Base-by-base conservation (phyloP, 2,113 vertebrate species). In the Psittacula cyanocephala region DNA sequence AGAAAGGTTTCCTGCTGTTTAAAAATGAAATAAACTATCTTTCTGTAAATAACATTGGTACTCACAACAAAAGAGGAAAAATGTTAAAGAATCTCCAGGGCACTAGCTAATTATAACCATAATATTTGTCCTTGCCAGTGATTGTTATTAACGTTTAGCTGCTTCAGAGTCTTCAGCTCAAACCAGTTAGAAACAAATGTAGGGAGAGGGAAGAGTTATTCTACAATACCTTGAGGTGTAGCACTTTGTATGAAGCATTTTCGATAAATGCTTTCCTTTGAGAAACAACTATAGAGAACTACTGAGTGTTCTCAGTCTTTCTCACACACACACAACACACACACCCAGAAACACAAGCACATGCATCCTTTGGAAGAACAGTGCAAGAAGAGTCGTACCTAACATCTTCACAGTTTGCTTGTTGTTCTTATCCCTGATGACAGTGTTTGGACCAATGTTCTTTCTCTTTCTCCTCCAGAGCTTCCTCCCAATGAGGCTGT, bases 351-450 rank as follows among this genome's bases (percentile, higher is more conserved):
- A 39, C 31, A 57, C 18, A 13, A 19, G 9, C 90, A 86, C 77
- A 81, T 37, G 7, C 72, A 71, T 37, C 81, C 68, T 41, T 31
- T 6, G 68, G 46, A 41, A 74, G 93, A 81, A 55, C 37, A 59
- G 57, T 91, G 86, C 86, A 35, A 63, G 60, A 47, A n/a, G 60
- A 62, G 44, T 20, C 98, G 53, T 97, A 99, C 99, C 99, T 88
- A 99, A 94, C 99, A 99, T 99, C 93, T 99, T 99, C 95, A 99
- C 98, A 60, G 99, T 99, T 94, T 99, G 99, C 88, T 98, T 98
- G 98, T 99, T 99, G 97, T 98, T 99, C 97, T 99, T 99, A 76
- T 99, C 99, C 89, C 98, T 97, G 96, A 98, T 97, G 7, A 98
- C 98, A 25, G 98, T 84, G 19, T 98, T 98, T 43, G 98, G 98